Evolutionary conservation across 2,113 vertebrate genomes (phyloP).

Genomic region (Suricata suricatta): DNA sequence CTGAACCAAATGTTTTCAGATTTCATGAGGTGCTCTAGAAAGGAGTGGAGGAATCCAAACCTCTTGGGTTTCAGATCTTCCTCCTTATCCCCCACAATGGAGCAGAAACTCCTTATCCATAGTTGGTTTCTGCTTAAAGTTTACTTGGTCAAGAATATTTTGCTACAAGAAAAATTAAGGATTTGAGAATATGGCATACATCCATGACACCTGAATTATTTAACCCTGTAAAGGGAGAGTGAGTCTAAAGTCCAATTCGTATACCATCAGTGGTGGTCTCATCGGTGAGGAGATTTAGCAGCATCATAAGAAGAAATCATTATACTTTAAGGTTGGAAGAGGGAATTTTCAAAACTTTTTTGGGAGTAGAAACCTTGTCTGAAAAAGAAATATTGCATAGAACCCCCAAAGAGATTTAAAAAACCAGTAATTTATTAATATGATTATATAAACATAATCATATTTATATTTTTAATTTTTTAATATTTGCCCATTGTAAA

Average conservation of each 20-base stretch:
- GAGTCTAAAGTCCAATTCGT: not conserved
- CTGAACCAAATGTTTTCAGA: not conserved
- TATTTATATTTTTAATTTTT: not conserved
- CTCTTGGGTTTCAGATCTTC: not conserved
- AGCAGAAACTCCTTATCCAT: not conserved
- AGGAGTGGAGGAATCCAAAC: not conserved
- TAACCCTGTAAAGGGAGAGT: not conserved
- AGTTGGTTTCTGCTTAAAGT: not conserved
- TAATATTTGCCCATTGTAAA: conserved; percentile 17
- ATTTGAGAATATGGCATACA: not conserved
- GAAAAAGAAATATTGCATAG: not conserved
- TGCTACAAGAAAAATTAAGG: conserved; percentile 7
- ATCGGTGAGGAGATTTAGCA: not conserved
- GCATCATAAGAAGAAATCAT: not conserved
- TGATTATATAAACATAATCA: too few species aligned
- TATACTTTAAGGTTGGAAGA: not conserved
- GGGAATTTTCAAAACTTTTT: not conserved
- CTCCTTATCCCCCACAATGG: not conserved
- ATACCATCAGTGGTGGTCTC: not conserved
- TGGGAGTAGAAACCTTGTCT: not conserved
- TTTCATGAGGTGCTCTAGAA: not conserved
- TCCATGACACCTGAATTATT: not conserved
- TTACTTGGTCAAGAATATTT: not conserved
- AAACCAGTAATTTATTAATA: not conserved
- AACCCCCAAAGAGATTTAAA: not conserved